Evolutionary conservation across 2,113 vertebrate genomes (phyloP), one percentile per base, ranked within the genome.

Genomic region (Toxostoma redivivum): DNA sequence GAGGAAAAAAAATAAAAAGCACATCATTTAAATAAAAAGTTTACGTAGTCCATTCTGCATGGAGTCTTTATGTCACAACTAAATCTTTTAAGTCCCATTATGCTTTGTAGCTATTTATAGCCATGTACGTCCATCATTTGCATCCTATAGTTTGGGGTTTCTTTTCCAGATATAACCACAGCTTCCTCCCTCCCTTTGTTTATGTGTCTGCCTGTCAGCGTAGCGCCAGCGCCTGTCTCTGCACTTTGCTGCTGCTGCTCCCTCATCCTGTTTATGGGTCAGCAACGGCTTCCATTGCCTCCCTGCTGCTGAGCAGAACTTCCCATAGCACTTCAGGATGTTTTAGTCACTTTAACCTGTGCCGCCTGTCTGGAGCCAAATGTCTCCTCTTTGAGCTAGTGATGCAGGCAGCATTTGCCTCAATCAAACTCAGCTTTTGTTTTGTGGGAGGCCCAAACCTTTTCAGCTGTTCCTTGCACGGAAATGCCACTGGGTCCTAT

Each of bases 181-280:
- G 86, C 83, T 98, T 98, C 98, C 97, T 97, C 96, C 50, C 57
- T 86, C 3, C 7, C 90, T 96, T 95, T 97, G 97, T 98, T 98
- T 97, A 92, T 94, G 65, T 5, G 83, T 97, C 97, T 98, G 97
- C 90, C 94, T 88, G 94, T 97, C 97, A 96, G 48, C 20, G 10
- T 11, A 96, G 97, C 66, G 86, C 97, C 97, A 95, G 96, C 1
- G 15, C 17, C 97, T 88, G 95, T 92, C 70, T 42, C 96, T 76
- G 16, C 3, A 9, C 95, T 96, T 77, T 90, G 87, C 91, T 91
- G 81, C 95, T 45, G 66, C 95, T 96, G 96, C 94, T 96, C 96
- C 94, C 93, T 97, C 97, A 97, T 98, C 97, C 98, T 98, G 98
- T 98, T 98, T 98, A 97, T 95, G 94, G 94, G 96, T 88, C 95